These are phyloP conservation scores for Danaus chrysippus DNA, from an alignment of 2,888 invertebrate species.

Conservation along the genomic window DNA sequence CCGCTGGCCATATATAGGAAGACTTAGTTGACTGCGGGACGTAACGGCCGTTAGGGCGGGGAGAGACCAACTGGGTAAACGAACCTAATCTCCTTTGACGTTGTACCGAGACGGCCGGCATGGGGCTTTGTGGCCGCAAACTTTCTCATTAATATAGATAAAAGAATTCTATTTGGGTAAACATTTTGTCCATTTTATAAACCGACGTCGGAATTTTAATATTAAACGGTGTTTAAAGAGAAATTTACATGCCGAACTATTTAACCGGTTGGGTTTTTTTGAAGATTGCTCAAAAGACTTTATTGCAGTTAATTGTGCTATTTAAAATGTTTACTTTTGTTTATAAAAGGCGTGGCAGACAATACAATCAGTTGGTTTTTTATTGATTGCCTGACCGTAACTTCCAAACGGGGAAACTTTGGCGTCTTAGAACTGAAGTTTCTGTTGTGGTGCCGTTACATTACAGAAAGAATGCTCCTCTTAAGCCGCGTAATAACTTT, in stretches of 20 bases:
- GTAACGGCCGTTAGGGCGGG: constrained; percentile 27
- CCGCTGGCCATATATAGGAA: constrained; percentile 39
- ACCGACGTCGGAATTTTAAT: background rate
- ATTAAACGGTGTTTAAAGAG: background rate
- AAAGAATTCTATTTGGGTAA: constrained; percentile 7
- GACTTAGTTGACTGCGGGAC: constrained; percentile 34
- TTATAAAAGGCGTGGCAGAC: constrained; percentile 24
- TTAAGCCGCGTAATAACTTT: constrained; percentile 22
- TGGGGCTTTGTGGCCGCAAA: constrained; percentile 48
- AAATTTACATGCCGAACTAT: too few species aligned
- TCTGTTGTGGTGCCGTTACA: constrained; percentile 28
- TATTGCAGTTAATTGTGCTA: too few species aligned
- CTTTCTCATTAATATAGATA: constrained; percentile 8
- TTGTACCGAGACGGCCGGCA: constrained; percentile 37
- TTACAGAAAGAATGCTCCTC: constrained; percentile 19
- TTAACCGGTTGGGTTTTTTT: too few species aligned
- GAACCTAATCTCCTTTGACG: constrained; percentile 74
- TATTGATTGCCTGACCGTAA: constrained; percentile 32
- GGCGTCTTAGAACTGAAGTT: constrained; percentile 28
- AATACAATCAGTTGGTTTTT: constrained; percentile 32
- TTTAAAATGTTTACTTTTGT: constrained; percentile 3
- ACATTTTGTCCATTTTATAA: constrained; percentile 2
- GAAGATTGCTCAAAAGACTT: too few species aligned
- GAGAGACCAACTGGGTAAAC: constrained; percentile 53
- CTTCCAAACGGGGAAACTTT: constrained; percentile 33